A percentile compares a stretch with the other conserved stretches of the same genome.
These are phyloP conservation scores for Nephila pilipes DNA, from an alignment of 1,140 invertebrate species.

Conservation along the genomic window DNA sequence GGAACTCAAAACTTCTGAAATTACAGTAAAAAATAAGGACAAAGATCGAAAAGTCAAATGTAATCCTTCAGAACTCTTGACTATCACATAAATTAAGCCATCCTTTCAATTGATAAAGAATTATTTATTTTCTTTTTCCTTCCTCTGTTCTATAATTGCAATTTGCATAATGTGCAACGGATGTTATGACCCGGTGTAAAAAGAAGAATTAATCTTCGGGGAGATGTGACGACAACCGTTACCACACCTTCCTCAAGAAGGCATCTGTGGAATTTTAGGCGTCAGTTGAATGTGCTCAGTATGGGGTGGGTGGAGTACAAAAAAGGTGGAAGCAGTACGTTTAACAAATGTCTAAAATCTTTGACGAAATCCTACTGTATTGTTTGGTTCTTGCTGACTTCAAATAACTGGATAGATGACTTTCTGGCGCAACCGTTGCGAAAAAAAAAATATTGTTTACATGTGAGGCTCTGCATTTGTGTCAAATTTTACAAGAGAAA, in stretches of 20 bases:
- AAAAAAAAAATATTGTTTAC: not conserved
- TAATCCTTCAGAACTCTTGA: not conserved
- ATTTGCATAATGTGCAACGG: not conserved
- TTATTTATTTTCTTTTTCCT: not conserved
- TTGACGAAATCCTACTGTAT: not conserved
- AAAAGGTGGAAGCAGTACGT: not conserved
- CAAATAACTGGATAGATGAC: not conserved
- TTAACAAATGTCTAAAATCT: not conserved
- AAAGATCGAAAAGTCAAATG: not conserved
- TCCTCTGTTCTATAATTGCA: not conserved
- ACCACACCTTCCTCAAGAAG: not conserved
- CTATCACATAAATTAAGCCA: not conserved
- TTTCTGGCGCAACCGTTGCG: not conserved
- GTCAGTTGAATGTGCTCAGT: not conserved
- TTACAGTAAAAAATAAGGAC: not conserved
- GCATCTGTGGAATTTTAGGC: conserved; percentile 14
- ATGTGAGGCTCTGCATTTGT: no score
- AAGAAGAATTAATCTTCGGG: no score
- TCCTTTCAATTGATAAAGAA: not conserved
- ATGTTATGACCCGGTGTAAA: not conserved
- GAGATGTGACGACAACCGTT: not conserved
- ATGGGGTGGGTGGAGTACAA: conserved; percentile 12
- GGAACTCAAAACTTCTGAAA: not conserved
- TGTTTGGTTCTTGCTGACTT: not conserved
- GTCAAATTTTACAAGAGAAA: no score